Evolutionary conservation across 30 jellyfish, hydroid and myxozoan species (phyloP).

Genomic region (Pseudorhiza aurosa): DNA sequence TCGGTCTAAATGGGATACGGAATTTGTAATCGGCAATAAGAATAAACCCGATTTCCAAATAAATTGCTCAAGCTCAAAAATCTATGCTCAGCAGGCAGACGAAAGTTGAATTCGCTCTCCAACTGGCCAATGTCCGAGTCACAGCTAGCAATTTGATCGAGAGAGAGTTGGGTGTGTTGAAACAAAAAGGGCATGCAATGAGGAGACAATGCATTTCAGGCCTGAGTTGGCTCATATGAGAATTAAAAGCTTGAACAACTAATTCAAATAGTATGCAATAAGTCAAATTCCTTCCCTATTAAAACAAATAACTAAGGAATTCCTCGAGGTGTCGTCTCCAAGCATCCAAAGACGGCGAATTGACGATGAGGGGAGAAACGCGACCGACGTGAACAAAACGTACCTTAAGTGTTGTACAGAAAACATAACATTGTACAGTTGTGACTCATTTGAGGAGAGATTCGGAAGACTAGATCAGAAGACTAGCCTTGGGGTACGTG

Average conservation of each 20-base stretch:
- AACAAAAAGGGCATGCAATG: conserved; percentile 3
- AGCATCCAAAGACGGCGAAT: neutral
- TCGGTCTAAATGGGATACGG: too few relatives aligned
- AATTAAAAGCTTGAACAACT: conserved; percentile 1
- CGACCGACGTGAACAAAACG: neutral
- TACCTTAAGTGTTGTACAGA: too few relatives aligned
- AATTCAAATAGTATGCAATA: conserved; percentile 33
- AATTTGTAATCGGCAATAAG: too few relatives aligned
- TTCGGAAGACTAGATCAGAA: too few relatives aligned
- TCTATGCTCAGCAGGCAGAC: too few relatives aligned
- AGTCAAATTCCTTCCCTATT: conserved; percentile 29
- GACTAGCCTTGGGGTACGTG: too few relatives aligned
- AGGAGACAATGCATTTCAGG: conserved; percentile 60
- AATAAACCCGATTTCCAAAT: too few relatives aligned
- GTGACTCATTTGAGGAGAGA: too few relatives aligned
- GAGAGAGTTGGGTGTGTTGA: conserved; percentile 63
- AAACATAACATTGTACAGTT: too few relatives aligned
- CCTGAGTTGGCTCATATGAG: conserved; percentile 73
- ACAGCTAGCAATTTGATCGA: neutral
- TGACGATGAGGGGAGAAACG: neutral
- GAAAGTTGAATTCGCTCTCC: too few relatives aligned
- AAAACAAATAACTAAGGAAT: neutral
- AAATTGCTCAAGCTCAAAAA: too few relatives aligned
- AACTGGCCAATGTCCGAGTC: neutral
- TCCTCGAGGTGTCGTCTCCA: neutral